Conservation (phyloP, 2,888 invertebrate genomes). For the Tenthredo livida region DNA sequence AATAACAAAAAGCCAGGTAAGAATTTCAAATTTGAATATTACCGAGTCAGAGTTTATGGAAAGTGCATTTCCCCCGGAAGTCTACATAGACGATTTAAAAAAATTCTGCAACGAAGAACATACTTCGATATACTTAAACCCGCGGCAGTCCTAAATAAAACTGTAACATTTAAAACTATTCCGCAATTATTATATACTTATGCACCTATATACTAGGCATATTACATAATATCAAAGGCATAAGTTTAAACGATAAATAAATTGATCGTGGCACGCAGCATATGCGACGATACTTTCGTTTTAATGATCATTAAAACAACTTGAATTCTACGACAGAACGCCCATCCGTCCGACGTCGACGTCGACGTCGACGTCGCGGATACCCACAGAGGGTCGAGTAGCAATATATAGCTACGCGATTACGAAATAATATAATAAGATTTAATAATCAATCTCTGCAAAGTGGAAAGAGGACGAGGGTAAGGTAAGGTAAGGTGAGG, state of each 20-base stretch:
- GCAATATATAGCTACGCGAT: neutral
- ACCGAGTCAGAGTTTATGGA: too few relatives aligned
- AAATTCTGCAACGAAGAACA: too few relatives aligned
- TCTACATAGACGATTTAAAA: too few relatives aligned
- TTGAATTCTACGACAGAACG: neutral
- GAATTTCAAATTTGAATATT: too few relatives aligned
- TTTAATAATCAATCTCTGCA: neutral
- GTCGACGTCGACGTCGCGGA: neutral
- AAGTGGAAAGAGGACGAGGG: neutral
- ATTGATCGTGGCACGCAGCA: neutral
- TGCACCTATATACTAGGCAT: too few relatives aligned
- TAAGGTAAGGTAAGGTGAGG: neutral
- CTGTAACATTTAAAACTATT: too few relatives aligned
- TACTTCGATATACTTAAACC: too few relatives aligned
- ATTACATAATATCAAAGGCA: neutral
- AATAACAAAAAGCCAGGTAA: neutral
- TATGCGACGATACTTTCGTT: neutral
- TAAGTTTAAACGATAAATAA: slow-evolving; percentile 2
- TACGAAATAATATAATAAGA: slow-evolving; percentile 3
- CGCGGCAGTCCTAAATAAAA: too few relatives aligned
- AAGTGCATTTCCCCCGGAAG: too few relatives aligned
- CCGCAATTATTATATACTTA: too few relatives aligned
- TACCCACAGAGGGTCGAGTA: neutral
- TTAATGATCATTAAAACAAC: slow-evolving; percentile 20
- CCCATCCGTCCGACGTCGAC: neutral